A percentile compares a stretch with the other conserved stretches of the same genome.
Conservation (phyloP, 2,113 vertebrate genomes). For the Smithornis capensis region DNA sequence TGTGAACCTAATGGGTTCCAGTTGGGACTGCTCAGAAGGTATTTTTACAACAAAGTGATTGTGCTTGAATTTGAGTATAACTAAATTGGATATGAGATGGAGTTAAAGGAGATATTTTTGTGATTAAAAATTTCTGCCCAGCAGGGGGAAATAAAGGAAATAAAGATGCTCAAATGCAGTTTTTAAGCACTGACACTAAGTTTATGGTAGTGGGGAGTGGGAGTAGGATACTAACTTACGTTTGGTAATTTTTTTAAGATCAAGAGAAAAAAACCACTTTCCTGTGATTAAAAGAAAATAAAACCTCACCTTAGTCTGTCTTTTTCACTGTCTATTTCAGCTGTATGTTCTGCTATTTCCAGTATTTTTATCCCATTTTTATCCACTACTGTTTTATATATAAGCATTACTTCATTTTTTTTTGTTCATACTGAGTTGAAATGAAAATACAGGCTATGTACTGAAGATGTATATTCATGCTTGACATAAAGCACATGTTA, state of each 20-base stretch:
- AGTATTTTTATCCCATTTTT: not conserved
- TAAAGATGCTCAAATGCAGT: not conserved
- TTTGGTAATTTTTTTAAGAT: not conserved
- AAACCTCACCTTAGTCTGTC: not conserved
- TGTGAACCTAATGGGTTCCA: not conserved
- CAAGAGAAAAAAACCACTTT: not conserved
- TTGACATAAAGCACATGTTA: not conserved
- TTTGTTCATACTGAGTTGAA: not conserved
- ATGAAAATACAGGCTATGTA: not conserved
- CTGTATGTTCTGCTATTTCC: not conserved
- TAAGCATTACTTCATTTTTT: not conserved
- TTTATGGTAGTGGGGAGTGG: not conserved
- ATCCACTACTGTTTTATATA: not conserved
- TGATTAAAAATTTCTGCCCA: constrained; percentile 45
- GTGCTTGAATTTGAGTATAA: not conserved
- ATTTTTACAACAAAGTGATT: not conserved
- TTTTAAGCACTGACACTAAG: not conserved
- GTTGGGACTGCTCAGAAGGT: not conserved
- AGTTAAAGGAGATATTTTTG: constrained; percentile 25
- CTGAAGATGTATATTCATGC: not conserved
- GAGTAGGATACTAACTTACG: not conserved
- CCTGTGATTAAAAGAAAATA: not conserved
- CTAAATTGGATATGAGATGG: not conserved
- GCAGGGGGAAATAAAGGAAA: constrained; percentile 26
- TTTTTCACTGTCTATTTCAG: not conserved